Evolutionary conservation across 2,888 invertebrate species (phyloP).

Genomic region (Parnassius glacialis): DNA sequence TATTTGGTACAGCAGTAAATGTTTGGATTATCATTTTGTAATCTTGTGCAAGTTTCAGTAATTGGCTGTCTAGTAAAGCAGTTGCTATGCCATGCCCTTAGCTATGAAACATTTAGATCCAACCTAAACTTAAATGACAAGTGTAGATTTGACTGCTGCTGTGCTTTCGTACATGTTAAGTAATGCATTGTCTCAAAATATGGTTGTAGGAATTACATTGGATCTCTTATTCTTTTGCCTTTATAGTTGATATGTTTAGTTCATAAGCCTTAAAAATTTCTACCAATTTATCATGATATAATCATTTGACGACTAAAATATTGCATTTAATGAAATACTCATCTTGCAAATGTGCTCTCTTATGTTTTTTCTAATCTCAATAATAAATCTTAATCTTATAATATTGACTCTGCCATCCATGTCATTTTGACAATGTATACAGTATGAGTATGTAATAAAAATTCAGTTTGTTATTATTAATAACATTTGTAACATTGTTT

Average conservation of each 20-base stretch:
- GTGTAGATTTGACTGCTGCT: not conserved
- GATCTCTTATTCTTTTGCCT: constrained; percentile 10
- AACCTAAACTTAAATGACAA: too few species aligned
- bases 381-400: too few species aligned
- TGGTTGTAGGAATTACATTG: constrained; percentile 26
- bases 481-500: not conserved
- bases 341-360: constrained; percentile 23
- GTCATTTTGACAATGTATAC: not conserved
- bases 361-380: not conserved
- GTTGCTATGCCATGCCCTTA: too few species aligned
- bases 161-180: not conserved
- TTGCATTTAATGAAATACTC: constrained; percentile 30
- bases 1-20: not conserved
- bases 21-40: too few species aligned
- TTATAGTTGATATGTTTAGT: constrained; percentile 6
- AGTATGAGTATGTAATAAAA: not conserved
- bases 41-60: too few species aligned
- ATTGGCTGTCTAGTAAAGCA: too few species aligned
- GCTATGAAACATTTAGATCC: too few species aligned
- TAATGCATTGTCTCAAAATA: constrained; percentile 22
- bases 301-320: not conserved
- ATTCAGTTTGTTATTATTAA: not conserved
- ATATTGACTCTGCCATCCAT: not conserved
- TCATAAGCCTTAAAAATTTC: not conserved
- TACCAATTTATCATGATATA: not conserved